These are phyloP conservation scores for Pogonus chalceus DNA, from an alignment of 1,140 invertebrate genomes.

Conservation along the genomic window DNA sequence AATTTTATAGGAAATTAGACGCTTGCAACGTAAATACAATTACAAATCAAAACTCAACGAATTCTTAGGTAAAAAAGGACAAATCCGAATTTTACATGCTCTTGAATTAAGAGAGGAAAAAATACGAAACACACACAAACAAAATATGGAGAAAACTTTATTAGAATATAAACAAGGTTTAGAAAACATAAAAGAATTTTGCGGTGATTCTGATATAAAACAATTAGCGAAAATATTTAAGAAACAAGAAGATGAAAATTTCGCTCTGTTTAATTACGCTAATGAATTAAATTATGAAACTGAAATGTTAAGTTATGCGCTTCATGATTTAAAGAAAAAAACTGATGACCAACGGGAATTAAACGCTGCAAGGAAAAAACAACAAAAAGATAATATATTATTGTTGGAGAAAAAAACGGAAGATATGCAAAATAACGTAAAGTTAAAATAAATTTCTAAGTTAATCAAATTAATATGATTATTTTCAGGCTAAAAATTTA, in stretches of 20 bases:
- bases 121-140: slow-evolving; percentile 48
- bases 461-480: too few species aligned
- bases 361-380: slow-evolving; percentile 35
- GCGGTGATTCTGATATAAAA: slow-evolving; percentile 65
- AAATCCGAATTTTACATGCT: slow-evolving; percentile 66
- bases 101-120: slow-evolving; percentile 61
- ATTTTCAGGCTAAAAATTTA: slow-evolving; percentile 39
- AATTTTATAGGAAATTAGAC: too few species aligned
- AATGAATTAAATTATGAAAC: slow-evolving; percentile 83
- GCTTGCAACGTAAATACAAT: slow-evolving; percentile 69
- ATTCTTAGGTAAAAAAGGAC: slow-evolving; percentile 76
- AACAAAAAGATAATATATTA: slow-evolving; percentile 40
- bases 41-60: slow-evolving; percentile 75
- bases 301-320: slow-evolving; percentile 42
- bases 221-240: slow-evolving; percentile 65
- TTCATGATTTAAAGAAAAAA: slow-evolving; percentile 19
- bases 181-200: slow-evolving; percentile 55
- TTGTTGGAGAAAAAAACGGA: slow-evolving; percentile 33
- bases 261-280: slow-evolving; percentile 86
- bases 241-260: slow-evolving; percentile 86
- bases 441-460: too few species aligned
- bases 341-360: slow-evolving; percentile 35
- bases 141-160: slow-evolving; percentile 57
- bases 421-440: too few species aligned
- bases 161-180: slow-evolving; percentile 65